These are phyloP conservation scores for Plebejus anna DNA, from an alignment of 2,888 invertebrate species.

Conservation along the genomic window DNA sequence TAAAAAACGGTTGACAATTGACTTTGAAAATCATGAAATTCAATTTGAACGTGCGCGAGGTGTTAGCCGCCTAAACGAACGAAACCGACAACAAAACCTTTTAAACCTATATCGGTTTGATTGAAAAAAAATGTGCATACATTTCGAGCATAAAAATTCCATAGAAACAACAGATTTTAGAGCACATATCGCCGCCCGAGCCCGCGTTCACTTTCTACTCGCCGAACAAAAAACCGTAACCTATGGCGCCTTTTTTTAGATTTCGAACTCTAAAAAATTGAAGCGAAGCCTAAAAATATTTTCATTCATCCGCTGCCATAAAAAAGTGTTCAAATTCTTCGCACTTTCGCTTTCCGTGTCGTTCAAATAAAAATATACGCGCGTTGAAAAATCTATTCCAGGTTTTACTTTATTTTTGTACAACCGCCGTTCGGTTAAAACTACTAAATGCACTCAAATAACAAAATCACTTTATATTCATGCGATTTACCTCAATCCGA, in stretches of 20 bases:
- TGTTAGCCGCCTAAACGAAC: constrained; percentile 21
- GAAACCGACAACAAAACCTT: constrained; percentile 19
- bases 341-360: constrained; percentile 49
- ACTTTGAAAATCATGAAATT: constrained; percentile 14
- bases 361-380: constrained; percentile 50
- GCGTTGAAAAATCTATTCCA: constrained; percentile 45
- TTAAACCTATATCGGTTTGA: constrained; percentile 21
- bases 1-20: neutral
- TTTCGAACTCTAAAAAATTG: constrained; percentile 48
- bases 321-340: constrained; percentile 50
- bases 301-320: constrained; percentile 48
- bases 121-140: constrained; percentile 12
- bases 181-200: constrained; percentile 37
- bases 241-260: constrained; percentile 45
- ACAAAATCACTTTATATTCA: constrained; percentile 27
- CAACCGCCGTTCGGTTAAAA: constrained; percentile 24
- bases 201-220: constrained; percentile 43
- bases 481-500: constrained; percentile 7
- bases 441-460: constrained; percentile 27
- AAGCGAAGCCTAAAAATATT: constrained; percentile 49
- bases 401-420: constrained; percentile 31
- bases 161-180: constrained; percentile 34
- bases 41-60: neutral
- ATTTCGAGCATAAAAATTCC: constrained; percentile 12
- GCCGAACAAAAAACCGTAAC: constrained; percentile 39